Conservation (phyloP, 2,888 invertebrate genomes). For the Drosophila fungiperda region DNA sequence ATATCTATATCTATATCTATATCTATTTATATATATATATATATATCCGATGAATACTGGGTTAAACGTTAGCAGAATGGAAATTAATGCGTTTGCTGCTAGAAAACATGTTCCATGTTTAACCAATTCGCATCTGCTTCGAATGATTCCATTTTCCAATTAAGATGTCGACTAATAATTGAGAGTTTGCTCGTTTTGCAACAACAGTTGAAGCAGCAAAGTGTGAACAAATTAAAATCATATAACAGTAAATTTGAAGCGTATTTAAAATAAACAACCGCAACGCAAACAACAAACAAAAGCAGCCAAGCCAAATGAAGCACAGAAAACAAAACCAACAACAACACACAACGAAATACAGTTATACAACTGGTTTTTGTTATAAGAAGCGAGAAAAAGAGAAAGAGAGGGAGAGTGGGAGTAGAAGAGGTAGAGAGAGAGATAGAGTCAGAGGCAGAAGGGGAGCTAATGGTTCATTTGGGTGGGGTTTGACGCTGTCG, state of each 20-base stretch:
- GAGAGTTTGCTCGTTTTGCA: background rate
- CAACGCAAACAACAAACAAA: conserved; percentile 21
- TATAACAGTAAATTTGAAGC: conserved; percentile 80
- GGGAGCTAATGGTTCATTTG: conserved; percentile 28
- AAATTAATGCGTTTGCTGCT: background rate
- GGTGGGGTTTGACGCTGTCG: conserved; percentile 49
- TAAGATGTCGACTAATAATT: conserved; percentile 39
- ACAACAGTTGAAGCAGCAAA: conserved; percentile 20
- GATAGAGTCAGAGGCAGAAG: background rate
- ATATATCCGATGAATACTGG: background rate
- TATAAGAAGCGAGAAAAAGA: background rate
- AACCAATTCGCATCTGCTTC: background rate
- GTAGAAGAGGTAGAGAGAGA: background rate
- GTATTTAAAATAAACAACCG: conserved; percentile 66
- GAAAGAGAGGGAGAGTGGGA: background rate
- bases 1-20: background rate
- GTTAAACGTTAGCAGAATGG: conserved; percentile 1
- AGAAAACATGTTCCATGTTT: background rate
- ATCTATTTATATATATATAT: background rate
- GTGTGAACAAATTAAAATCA: conserved; percentile 73
- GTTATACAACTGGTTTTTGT: conserved; percentile 39
- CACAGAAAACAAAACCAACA: conserved; percentile 13
- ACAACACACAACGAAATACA: conserved; percentile 29
- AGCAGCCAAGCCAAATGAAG: conserved; percentile 21
- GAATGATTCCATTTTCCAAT: conserved; percentile 56